Evolutionary conservation across 2,888 invertebrate genomes (phyloP), one percentile per base, ranked within the genome.

Genomic region (Lingula anatina): DNA sequence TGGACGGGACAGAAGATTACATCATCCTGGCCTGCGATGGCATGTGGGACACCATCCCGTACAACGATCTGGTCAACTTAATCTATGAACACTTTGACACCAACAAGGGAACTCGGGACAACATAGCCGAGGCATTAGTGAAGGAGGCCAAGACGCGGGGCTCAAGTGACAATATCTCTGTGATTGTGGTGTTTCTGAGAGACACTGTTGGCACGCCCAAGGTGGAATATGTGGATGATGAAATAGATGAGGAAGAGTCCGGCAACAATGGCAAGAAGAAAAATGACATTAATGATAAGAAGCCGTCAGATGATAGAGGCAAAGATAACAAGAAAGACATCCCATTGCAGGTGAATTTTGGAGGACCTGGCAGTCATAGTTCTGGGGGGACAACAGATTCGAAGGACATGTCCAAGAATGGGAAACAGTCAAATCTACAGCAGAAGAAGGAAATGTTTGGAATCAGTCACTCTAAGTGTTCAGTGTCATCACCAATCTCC

Each of bases 1-100:
- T 93, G 50, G 87, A 87, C 54, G 90, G 89, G 0, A 83, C 84
- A 15, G 94, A 96, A 71, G 95, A 95, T 76, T 92, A 95, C 75
- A 79, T 96, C 37, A 85, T 97, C 48, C 79, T 97, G 50, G 94
- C 90, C 5, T 91, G 92, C 73, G 97, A 97, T 77, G 95, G 95
- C 0, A 74, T 86, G 21, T 96, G 93, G 90, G 97, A 97, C 79
- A 85, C 84, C 63, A 46, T 76, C 23, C 79, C 83, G 31, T 87
- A 87, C 56, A 82, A 86, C 51, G 83, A 85, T 44, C 85, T 88
- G 20, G 86, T 88, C 1, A 74, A 83, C 26, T 79, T 85, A 4
- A 86, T 94, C 3, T 90, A 91, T 75, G 78, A 83, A 42, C 82
- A 85, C 66, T 75, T 0, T 77, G 90, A 90, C 90, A 73, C 89